Evolutionary conservation across 2,797 vertebrate species (phyloP).

Genomic region (Pseudomugil gertrudae): DNA sequence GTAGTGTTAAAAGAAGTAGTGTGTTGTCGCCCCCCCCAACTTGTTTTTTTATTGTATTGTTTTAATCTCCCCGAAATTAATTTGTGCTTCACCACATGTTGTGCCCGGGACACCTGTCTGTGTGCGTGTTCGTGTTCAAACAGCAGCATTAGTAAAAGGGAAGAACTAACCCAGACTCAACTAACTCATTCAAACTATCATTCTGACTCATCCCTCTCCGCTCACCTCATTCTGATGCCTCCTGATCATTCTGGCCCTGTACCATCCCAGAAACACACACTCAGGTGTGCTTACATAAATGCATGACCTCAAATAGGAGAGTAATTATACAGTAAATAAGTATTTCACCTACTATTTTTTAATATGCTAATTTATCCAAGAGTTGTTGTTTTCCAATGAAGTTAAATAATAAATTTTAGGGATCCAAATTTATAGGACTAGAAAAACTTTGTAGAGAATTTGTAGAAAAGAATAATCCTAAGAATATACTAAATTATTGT

Average conservation of each 20-base stretch:
- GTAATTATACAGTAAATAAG: constrained; percentile 32
- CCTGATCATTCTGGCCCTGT: constrained; percentile 53
- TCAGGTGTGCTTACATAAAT: constrained; percentile 1
- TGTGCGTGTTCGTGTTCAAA: constrained; percentile 56
- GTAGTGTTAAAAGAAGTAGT: constrained; percentile 43
- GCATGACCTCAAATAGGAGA: constrained; percentile 12
- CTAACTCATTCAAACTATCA: constrained; percentile 64
- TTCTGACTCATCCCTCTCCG: constrained; percentile 52
- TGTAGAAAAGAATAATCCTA: not conserved
- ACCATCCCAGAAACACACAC: constrained; percentile 72
- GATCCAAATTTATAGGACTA: not conserved
- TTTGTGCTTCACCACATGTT: constrained; percentile 63
- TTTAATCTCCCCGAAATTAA: constrained; percentile 46
- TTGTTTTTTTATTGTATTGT: constrained; percentile 34
- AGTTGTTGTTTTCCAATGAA: not conserved
- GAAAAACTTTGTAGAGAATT: not conserved
- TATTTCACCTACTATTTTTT: constrained; percentile 49
- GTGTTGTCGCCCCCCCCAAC: constrained; percentile 22
- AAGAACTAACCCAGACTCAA: constrained; percentile 67
- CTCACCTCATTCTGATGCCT: constrained; percentile 64
- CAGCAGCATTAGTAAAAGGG: constrained; percentile 56
- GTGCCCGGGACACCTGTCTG: constrained; percentile 59
- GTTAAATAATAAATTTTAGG: not conserved
- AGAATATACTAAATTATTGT: not conserved
- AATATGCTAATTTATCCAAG: not conserved